Evolutionary conservation across 2,797 vertebrate genomes (phyloP).

Genomic region (Acomys russatus): DNA sequence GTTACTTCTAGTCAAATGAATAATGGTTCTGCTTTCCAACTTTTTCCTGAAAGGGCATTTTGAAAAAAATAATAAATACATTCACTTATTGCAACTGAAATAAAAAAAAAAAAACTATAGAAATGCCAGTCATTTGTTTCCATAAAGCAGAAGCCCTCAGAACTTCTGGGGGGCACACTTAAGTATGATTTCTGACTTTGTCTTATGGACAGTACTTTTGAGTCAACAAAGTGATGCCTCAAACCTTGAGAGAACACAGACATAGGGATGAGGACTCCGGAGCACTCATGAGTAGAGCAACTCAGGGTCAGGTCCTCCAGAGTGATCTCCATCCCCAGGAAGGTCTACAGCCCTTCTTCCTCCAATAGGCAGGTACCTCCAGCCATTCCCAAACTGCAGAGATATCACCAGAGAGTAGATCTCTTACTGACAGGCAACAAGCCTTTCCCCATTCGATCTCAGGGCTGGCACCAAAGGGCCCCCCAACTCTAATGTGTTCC

Average conservation of each 20-base stretch:
- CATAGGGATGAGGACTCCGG: neutral
- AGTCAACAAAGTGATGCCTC: neutral
- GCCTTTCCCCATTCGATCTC: too few species aligned
- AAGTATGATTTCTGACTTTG: neutral
- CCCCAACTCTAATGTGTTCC: neutral
- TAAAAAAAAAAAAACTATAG: neutral
- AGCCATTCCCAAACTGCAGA: neutral
- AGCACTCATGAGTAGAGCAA: too few species aligned
- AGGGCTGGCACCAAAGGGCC: neutral
- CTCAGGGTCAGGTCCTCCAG: fast-evolving
- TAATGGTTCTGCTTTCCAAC: conserved; percentile 51
- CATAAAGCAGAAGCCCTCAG: neutral
- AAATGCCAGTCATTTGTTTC: neutral
- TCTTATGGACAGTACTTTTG: neutral
- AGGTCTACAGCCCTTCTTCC: neutral
- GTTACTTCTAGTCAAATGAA: conserved; percentile 46
- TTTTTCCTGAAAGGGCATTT: conserved; percentile 31
- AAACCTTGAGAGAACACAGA: neutral
- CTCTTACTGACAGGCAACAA: neutral
- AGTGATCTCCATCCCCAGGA: neutral
- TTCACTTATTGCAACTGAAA: conserved; percentile 47
- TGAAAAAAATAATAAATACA: conserved; percentile 41
- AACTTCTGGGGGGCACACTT: neutral
- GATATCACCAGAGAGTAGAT: neutral
- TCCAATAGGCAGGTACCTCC: neutral